Evolutionary conservation across 2,797 vertebrate species (phyloP).

Genomic region (Gallinago solitaria): DNA sequence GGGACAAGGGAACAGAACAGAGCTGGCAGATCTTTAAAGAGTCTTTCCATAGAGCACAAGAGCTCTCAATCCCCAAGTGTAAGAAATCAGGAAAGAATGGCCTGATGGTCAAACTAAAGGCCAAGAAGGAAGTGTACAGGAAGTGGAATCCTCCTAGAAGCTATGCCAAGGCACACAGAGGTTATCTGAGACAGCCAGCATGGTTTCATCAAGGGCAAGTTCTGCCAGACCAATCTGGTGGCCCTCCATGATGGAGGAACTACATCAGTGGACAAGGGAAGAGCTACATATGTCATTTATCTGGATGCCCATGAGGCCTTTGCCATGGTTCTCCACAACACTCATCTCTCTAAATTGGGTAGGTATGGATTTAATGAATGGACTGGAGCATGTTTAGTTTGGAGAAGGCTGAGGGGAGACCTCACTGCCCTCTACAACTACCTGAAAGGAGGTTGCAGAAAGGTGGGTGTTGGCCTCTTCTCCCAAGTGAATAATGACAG

Average conservation of each 20-base stretch:
- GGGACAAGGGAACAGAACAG: background rate
- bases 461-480: no score
- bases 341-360: background rate
- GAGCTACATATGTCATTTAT: background rate
- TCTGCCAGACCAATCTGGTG: background rate
- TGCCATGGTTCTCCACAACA: background rate
- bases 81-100: background rate
- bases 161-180: background rate
- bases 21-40: background rate
- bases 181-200: background rate
- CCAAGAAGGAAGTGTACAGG: background rate
- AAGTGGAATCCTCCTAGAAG: background rate
- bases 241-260: background rate
- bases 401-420: no score
- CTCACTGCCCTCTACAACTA: no score
- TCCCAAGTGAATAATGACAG: no score
- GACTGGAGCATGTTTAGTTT: no score
- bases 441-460: no score
- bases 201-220: background rate
- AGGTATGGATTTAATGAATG: background rate
- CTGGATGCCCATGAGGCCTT: background rate
- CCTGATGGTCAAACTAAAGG: background rate
- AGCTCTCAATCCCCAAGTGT: background rate
- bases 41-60: background rate
- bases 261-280: no score